Base-by-base conservation (phyloP, 2,888 invertebrate species). In the Eristalis arbustorum region DNA sequence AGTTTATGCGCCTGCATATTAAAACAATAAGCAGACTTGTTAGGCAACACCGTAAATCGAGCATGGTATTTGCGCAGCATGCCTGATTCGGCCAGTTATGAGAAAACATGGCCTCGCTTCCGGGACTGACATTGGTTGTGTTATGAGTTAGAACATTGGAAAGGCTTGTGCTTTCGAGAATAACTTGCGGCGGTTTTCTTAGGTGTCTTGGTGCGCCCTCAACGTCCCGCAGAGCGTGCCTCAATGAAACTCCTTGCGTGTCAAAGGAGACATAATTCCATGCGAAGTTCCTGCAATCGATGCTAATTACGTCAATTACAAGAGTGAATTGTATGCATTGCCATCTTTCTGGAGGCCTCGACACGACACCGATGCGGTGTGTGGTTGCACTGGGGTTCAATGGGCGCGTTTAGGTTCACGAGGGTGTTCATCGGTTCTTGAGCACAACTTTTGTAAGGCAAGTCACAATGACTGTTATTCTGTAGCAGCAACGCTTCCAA, bases 11-110 rank as follows among this genome's bases (percentile, higher is more conserved):
- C 75, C 72, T 77, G 79, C 78, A 87, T 87, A 87, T 87, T 87
- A 83, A 87, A 83, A 83, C 87, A 83, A 87, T 83, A 87, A 87
- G 83, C 83, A 78, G 83, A 74, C 85, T 83, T 78, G 83, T 79
- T 78, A 78, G 83, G 78, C 83, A 79, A 83, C 78, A 76, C 62
- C 59, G 83, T 23, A 72, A 83, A 78, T 85, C 82, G 77, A 72
- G 67, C 83, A 75, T 67, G 79, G 78, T 78, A 79, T 87, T 83
- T 72, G 67, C 64, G 64, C 83, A 72, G 78, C 83, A 87, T 83
- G 75, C 78, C 82, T 85, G 74, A 83, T 75, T 72, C 68, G 72
- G 67, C 81, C 73, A 81, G 68, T 72, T 73, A 75, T 71, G 66
- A 59, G 57, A 23, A 63, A 62, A 71, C 74, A 80, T 57, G 79